Evolutionary conservation across 2,113 vertebrate genomes (phyloP).

Genomic region (Mesitornis unicolor): DNA sequence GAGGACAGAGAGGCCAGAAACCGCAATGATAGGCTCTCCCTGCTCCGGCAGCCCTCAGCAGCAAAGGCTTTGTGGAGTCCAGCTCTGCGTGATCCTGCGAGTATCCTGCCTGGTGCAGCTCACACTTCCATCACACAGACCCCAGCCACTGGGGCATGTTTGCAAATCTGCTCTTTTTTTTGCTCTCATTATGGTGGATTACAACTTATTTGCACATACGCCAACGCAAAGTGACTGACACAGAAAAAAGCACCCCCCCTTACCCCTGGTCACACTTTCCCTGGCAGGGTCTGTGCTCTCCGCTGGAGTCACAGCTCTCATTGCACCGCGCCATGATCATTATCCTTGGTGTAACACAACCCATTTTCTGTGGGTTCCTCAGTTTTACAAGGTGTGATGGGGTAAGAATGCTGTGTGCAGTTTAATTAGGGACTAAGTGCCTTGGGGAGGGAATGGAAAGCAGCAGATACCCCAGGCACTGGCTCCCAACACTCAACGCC

Average conservation of each 20-base stretch:
- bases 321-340: not conserved
- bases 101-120: not conserved
- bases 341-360: not conserved
- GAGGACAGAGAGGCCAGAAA: not conserved
- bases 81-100: accelerated
- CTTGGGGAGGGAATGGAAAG: not conserved
- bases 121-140: accelerated
- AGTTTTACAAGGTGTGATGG: constrained; percentile 40
- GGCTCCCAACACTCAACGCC: not conserved
- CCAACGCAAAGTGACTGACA: not conserved
- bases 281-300: not conserved
- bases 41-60: not conserved
- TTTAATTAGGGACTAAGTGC: constrained; percentile 50
- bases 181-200: not conserved
- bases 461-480: not conserved
- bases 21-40: not conserved
- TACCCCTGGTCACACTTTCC: not conserved
- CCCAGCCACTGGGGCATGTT: accelerated
- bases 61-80: accelerated
- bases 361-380: not conserved
- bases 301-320: not conserved
- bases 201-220: not conserved
- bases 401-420: constrained; percentile 46
- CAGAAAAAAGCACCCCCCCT: not conserved
- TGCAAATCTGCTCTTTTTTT: not conserved